Evolutionary conservation across 2,113 vertebrate genomes (phyloP).

Genomic region (Protomyctophum bolini): DNA sequence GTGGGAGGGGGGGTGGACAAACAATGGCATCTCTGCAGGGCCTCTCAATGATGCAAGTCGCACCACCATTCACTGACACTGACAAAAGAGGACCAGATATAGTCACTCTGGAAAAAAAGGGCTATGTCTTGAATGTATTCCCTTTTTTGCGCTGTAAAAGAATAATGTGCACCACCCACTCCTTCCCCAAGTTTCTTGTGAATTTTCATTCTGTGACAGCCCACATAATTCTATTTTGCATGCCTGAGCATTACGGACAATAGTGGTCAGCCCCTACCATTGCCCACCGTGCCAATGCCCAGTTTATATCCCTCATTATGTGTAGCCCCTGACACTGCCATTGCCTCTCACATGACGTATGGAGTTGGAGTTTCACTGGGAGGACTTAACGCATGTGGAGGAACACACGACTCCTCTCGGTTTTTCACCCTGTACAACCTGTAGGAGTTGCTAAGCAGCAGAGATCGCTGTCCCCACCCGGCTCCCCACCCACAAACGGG

Average conservation of each 20-base stretch:
- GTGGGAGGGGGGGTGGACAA: conserved; percentile 39
- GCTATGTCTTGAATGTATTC: conserved; percentile 64
- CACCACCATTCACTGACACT: conserved; percentile 65
- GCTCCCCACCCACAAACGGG: no score
- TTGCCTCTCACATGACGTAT: no score
- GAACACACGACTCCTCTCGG: no score
- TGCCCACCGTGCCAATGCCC: neutral
- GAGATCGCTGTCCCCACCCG: no score
- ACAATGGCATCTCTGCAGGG: conserved; percentile 72
- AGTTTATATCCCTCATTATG: no score
- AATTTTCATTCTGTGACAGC: conserved; percentile 63
- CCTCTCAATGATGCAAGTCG: conserved; percentile 71
- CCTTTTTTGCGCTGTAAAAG: conserved; percentile 45
- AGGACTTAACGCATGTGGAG: no score
- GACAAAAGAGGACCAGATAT: conserved; percentile 71
- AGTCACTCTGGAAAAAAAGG: conserved; percentile 53
- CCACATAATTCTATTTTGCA: conserved; percentile 61
- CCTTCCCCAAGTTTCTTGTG: conserved; percentile 48
- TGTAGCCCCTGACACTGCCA: no score
- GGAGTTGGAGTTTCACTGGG: no score
- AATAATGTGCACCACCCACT: conserved; percentile 50
- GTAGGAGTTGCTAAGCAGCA: no score
- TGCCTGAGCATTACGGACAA: conserved; percentile 51
- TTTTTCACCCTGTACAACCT: no score
- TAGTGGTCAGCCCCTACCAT: conserved; percentile 44